A percentile compares a stretch with the other conserved stretches of the same genome.
These are phyloP conservation scores for Ophraella communa DNA, from an alignment of 2,888 invertebrate species.

Conservation along the genomic window DNA sequence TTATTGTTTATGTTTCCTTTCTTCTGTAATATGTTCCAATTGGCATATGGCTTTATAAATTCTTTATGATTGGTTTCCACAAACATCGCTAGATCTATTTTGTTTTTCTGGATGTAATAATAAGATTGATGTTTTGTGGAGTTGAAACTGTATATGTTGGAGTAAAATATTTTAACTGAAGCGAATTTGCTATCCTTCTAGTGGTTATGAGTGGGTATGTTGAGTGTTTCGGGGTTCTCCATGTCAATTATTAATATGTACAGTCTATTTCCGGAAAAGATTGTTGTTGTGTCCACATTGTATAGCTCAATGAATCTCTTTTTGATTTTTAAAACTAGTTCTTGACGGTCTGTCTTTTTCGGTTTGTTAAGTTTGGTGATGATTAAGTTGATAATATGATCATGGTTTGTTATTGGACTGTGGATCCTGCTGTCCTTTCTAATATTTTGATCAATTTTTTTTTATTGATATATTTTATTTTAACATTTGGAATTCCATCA, in stretches of 20 bases:
- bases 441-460: slow-evolving; percentile 3
- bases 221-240: background rate
- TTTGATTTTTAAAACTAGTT: slow-evolving; percentile 22
- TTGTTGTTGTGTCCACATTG: slow-evolving; percentile 20
- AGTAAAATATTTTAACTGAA: slow-evolving; percentile 8
- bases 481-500: slow-evolving; percentile 18
- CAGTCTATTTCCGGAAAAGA: slow-evolving; percentile 13
- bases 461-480: slow-evolving; percentile 16
- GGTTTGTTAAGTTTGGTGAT: slow-evolving; percentile 25
- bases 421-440: slow-evolving; percentile 12
- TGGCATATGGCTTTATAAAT: background rate
- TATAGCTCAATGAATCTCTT: slow-evolving; percentile 17
- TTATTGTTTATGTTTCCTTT: background rate
- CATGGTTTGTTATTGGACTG: slow-evolving; percentile 26
- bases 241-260: slow-evolving; percentile 19
- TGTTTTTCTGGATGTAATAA: background rate
- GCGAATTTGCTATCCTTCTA: slow-evolving; percentile 1
- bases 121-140: slow-evolving; percentile 8
- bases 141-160: slow-evolving; percentile 5
- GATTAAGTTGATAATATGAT: slow-evolving; percentile 18
- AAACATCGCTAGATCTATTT: slow-evolving; percentile 9
- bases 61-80: slow-evolving; percentile 20
- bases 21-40: slow-evolving; percentile 1
- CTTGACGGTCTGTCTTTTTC: slow-evolving; percentile 20
- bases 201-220: slow-evolving; percentile 11